Conservation (phyloP, 2,888 invertebrate species). For the Cosmia pyralina region DNA sequence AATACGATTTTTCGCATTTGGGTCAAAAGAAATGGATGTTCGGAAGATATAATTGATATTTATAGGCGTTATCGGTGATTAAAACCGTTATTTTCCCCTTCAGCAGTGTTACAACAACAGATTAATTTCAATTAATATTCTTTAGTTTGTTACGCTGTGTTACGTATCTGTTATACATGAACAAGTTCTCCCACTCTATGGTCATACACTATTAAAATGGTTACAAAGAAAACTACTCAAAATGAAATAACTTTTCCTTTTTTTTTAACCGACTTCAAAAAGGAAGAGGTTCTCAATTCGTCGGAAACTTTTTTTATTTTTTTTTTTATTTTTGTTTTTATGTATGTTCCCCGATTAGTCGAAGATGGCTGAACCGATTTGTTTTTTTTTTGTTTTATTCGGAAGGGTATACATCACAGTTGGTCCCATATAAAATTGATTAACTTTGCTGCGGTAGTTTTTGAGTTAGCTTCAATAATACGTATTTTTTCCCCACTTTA, state of each 20-base stretch:
- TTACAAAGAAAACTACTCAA: not conserved
- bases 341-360: no score
- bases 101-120: constrained; percentile 29
- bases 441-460: no score
- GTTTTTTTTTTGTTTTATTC: no score
- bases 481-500: no score
- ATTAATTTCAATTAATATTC: constrained; percentile 34
- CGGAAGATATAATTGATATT: constrained; percentile 47
- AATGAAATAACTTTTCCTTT: accelerated
- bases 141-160: not conserved
- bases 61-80: constrained; percentile 29
- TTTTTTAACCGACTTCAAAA: no score
- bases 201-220: not conserved
- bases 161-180: not conserved
- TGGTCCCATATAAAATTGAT: no score
- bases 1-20: not conserved
- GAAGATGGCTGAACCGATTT: no score
- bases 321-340: no score
- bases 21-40: constrained; percentile 23
- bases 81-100: constrained; percentile 35
- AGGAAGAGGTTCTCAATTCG: no score
- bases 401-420: no score
- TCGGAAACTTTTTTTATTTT: no score
- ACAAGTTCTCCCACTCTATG: not conserved
- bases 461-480: no score